Conservation (phyloP, 2,113 vertebrate species). For the Mola mola region DNA sequence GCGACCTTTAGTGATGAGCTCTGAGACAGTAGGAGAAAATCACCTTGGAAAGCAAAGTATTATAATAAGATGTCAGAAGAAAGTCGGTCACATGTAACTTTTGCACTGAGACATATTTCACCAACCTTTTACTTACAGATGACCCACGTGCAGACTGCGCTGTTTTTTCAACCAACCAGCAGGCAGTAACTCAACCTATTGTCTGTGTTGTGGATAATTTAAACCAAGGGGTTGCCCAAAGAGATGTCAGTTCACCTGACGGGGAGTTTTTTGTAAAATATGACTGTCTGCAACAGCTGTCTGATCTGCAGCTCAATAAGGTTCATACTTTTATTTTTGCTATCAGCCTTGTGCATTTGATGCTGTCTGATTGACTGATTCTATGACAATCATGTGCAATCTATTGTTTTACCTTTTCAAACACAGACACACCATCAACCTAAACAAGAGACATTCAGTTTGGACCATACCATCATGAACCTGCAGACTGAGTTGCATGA, state of each 20-base stretch:
- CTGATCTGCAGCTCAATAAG: constrained; percentile 72
- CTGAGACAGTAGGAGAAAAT: background rate
- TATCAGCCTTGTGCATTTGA: background rate
- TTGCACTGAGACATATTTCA: background rate
- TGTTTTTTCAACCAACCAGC: constrained; percentile 6
- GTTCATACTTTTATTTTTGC: constrained; percentile 59
- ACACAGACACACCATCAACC: constrained; percentile 70
- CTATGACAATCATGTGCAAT: background rate
- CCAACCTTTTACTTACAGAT: constrained; percentile 26
- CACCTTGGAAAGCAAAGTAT: background rate
- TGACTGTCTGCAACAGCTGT: constrained; percentile 71
- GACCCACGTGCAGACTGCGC: constrained; percentile 19
- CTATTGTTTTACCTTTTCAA: constrained; percentile 15
- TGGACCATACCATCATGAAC: constrained; percentile 70
- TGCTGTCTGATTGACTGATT: background rate
- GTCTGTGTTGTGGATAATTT: constrained; percentile 30
- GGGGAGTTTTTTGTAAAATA: constrained; percentile 71
- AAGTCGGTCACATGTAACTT: background rate
- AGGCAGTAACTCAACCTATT: constrained; percentile 39
- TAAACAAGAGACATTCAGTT: constrained; percentile 71
- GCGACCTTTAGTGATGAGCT: no score
- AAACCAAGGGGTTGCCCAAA: constrained; percentile 31
- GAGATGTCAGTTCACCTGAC: constrained; percentile 30
- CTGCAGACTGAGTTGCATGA: constrained; percentile 80
- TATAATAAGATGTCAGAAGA: background rate